Evolutionary conservation across 2,797 vertebrate genomes (phyloP).

Genomic region (Chiroxiphia lanceolata): DNA sequence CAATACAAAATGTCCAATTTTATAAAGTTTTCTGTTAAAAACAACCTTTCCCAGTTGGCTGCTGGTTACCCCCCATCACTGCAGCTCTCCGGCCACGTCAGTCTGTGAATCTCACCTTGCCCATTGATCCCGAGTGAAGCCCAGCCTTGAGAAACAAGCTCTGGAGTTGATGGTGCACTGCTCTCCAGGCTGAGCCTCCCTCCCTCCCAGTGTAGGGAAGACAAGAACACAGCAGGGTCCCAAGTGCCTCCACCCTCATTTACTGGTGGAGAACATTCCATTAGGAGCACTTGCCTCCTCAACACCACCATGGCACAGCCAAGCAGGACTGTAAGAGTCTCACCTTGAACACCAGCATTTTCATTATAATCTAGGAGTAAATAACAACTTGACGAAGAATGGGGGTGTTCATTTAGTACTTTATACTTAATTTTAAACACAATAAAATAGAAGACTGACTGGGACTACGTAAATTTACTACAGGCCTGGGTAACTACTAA

Average conservation of each 20-base stretch:
- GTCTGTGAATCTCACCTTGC: background rate
- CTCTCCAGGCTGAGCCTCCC: background rate
- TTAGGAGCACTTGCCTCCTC: background rate
- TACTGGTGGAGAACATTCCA: background rate
- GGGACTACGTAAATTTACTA: background rate
- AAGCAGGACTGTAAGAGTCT: background rate
- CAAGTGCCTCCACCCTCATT: background rate
- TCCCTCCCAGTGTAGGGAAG: background rate
- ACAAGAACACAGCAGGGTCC: no score
- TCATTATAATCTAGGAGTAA: background rate
- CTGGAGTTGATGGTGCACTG: rapidly evolving
- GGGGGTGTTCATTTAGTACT: background rate
- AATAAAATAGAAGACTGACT: constrained; percentile 28
- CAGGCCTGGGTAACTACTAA: constrained; percentile 1
- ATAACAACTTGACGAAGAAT: constrained; percentile 6
- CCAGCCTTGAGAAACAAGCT: background rate
- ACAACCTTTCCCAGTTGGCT: background rate
- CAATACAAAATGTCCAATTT: background rate
- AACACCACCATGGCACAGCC: background rate
- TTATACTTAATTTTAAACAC: constrained; percentile 1
- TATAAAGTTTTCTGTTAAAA: background rate
- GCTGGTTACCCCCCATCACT: background rate
- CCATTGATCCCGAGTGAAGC: rapidly evolving
- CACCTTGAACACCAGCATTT: background rate
- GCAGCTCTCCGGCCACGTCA: background rate